Base-by-base conservation (phyloP, 2,888 invertebrate species). In the Machimus atricapillus region DNA sequence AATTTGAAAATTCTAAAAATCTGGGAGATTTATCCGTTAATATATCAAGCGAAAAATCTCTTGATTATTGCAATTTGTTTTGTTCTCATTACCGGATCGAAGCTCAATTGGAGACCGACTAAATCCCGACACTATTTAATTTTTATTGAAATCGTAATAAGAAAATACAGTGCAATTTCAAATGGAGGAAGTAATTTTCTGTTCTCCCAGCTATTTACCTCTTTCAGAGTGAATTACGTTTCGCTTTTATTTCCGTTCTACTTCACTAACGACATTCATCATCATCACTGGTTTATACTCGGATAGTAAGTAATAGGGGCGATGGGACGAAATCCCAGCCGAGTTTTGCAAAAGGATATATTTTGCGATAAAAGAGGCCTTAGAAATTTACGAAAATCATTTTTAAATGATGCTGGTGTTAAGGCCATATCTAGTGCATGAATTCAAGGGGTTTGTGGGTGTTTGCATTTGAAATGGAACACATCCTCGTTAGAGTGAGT, bases 251-350 rank as follows among this genome's bases (percentile, higher is more conserved):
- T 82, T 82, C 82, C 82, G 58, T 58, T 82, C 34, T 37, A 66
- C 37, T 58, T 82, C 40, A 23, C 52, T 82, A 82, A 82, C 52
- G 82, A 82, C 82, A 58, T 82, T 82, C 82, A 82, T 82, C 82
- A 82, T 82, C 82, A 82, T 82, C 66, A 82, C 19, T 37, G n/a
- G 58, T 82, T 79, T 46, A 37, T 9, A 37, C 23, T 82, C 23
- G 23, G 66, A 37, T 37, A 34, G 43, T 34, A 66, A 66, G 43
- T 34, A 66, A 66, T 23, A 27, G 27, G 23, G 23, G 27, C 23
- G 27, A 14, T 27, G 27, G 66, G 27, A 23, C 12, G 8, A 27
- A 66, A 19, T 66, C 27, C 19, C 66, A 66, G 66, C 12, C 66
- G 1, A n/a, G 66, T 66, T 66, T 46, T 12, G 27, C 19, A 66